Evolutionary conservation across 2,888 invertebrate species (phyloP).

Genomic region (Heliconius sara): DNA sequence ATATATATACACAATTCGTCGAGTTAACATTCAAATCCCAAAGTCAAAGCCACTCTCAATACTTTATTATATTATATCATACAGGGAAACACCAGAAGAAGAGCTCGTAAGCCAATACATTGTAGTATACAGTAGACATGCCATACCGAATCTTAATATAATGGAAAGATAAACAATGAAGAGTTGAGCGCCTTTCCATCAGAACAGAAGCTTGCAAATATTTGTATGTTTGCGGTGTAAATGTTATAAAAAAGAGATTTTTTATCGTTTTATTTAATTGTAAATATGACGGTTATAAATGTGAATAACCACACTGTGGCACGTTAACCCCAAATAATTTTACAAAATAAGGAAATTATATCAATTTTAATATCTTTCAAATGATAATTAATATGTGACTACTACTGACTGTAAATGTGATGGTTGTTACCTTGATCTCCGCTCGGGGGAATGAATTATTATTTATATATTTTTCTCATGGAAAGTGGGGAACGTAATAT

Average conservation of each 20-base stretch:
- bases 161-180: conserved; percentile 64
- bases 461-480: too few species aligned
- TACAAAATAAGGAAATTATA: too few species aligned
- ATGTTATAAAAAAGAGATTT: conserved; percentile 24
- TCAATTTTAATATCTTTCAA: too few species aligned
- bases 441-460: too few species aligned
- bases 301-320: too few species aligned
- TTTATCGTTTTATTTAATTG: not conserved
- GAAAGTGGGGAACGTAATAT: too few species aligned
- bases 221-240: conserved; percentile 42
- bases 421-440: too few species aligned
- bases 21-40: not conserved
- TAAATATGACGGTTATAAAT: too few species aligned
- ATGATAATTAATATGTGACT: too few species aligned
- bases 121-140: conserved; percentile 49
- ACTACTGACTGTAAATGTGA: too few species aligned
- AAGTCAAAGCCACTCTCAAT: not conserved
- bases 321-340: too few species aligned
- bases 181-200: conserved; percentile 51
- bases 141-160: conserved; percentile 66
- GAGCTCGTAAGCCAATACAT: conserved; percentile 28
- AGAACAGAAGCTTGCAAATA: conserved; percentile 50
- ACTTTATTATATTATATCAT: conserved; percentile 22
- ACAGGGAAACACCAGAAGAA: not conserved
- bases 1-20: not conserved